Base-by-base conservation (phyloP, 2,797 vertebrate genomes). In the Gobio occitaniae region DNA sequence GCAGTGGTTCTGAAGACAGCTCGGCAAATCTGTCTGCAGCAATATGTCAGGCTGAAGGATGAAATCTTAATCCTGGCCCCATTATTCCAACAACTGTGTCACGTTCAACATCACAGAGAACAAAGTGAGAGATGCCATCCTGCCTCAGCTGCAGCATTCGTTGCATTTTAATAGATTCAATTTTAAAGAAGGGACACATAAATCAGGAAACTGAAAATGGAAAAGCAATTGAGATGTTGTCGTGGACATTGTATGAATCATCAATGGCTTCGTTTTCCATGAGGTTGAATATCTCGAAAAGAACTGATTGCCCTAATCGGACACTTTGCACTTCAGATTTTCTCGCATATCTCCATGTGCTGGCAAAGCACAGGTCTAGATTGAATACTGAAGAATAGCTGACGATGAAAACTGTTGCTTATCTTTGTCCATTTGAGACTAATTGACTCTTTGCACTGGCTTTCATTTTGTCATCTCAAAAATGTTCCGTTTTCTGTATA, bases 61-160 rank as follows among this genome's bases (percentile, higher is more conserved):
- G 84, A 78, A 80, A 87, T 88, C 89, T 86, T 78, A 88, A 85
- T 89, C 86, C 87, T 83, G 82, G 44, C 86, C 59, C 82, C 86
- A 74, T 90, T 88, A 88, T 87, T 72, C 77, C 75, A 82, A 88
- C 92, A 87, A 79, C 81, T 86, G 84, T 86, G 89, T 52, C 86
- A 47, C 52, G 25, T 75, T 86, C 61, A 77, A 84, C 78, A 87
- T 89, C 89, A 76, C 77, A 86, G 47, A 29, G 78, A 88, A 87
- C 78, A 87, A 74, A 79, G 77, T 76, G 86, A 80, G 83, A 89
- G 84, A 90, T 79, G 78, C 65, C 75, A 71, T 66, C 82, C 61
- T 32, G n/a, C 82, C 89, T 91, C 63, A 84, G 74, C 87, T 90
- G 82, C 88, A 84, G 87, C 87, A 85, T 90, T 61, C 29, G 63